phyloP scores from a whole-genome alignment of 2,888 invertebrate genomes.

The Lottia scabra region DNA sequence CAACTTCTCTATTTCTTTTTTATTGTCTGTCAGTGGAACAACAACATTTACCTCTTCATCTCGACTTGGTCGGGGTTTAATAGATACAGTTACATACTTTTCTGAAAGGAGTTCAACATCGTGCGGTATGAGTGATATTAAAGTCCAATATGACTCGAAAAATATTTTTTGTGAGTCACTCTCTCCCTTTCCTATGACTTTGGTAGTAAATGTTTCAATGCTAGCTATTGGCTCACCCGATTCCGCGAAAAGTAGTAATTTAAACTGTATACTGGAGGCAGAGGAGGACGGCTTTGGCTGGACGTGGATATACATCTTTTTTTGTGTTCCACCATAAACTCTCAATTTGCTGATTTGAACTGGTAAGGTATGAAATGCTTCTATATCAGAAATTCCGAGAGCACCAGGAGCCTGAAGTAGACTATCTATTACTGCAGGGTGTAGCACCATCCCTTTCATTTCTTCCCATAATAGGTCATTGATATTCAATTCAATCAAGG shows the following conservation, averaged over 20 bases:
- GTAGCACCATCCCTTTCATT: conserved; percentile 13
- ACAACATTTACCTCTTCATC: too few species aligned
- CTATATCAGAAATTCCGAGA: neutral
- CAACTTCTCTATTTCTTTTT: too few species aligned
- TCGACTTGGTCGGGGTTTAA: too few species aligned
- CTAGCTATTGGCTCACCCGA: conserved; percentile 9
- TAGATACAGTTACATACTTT: too few species aligned
- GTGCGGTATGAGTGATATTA: neutral
- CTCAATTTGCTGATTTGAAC: neutral
- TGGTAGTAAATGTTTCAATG: conserved; percentile 6
- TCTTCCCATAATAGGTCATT: conserved; percentile 6
- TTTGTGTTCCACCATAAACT: neutral
- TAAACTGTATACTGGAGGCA: neutral
- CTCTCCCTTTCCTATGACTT: neutral
- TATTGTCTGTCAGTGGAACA: neutral
- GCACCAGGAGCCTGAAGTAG: conserved; percentile 9
- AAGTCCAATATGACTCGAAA: neutral
- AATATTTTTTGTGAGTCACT: neutral
- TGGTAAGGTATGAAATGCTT: conserved; percentile 9
- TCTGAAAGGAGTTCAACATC: too few species aligned
- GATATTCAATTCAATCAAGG: neutral
- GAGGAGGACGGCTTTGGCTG: neutral
- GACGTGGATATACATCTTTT: conserved; percentile 13
- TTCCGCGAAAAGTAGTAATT: neutral
- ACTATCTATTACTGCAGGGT: conserved; percentile 19